A percentile compares a stretch with the other conserved stretches of the same genome.
Evolutionary conservation across 2,113 vertebrate genomes (phyloP).

Genomic region (Pterocles gutturalis): DNA sequence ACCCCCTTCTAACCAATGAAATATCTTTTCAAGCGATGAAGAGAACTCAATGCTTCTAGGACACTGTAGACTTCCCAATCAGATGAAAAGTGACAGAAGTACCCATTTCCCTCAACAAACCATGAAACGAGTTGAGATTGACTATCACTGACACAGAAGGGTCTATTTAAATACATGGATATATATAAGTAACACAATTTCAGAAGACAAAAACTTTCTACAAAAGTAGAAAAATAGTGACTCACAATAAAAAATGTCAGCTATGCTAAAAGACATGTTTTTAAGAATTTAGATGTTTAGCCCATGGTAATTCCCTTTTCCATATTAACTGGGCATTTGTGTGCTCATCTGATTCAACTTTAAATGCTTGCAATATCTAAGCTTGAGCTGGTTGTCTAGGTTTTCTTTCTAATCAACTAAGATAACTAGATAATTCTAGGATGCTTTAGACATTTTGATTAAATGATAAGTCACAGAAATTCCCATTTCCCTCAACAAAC

Average conservation of each 20-base stretch:
- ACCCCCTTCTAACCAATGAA: not conserved
- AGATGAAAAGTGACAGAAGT: not conserved
- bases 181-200: not conserved
- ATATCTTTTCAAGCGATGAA: not conserved
- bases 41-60: not conserved
- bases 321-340: not conserved
- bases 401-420: not conserved
- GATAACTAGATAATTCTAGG: not conserved
- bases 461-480: not conserved
- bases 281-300: not conserved
- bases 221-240: not conserved
- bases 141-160: not conserved
- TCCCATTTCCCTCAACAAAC: not conserved
- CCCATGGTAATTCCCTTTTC: not conserved
- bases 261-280: not conserved
- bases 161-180: not conserved
- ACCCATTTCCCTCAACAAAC: not conserved
- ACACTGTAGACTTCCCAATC: not conserved
- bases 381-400: not conserved
- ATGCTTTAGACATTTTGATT: not conserved
- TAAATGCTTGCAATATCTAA: not conserved
- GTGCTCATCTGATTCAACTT: not conserved
- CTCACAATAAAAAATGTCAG: not conserved
- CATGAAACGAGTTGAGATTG: not conserved
- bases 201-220: not conserved